phyloP scores from a whole-genome alignment of 2,797 vertebrate species.

The Manis crassicaudata region DNA sequence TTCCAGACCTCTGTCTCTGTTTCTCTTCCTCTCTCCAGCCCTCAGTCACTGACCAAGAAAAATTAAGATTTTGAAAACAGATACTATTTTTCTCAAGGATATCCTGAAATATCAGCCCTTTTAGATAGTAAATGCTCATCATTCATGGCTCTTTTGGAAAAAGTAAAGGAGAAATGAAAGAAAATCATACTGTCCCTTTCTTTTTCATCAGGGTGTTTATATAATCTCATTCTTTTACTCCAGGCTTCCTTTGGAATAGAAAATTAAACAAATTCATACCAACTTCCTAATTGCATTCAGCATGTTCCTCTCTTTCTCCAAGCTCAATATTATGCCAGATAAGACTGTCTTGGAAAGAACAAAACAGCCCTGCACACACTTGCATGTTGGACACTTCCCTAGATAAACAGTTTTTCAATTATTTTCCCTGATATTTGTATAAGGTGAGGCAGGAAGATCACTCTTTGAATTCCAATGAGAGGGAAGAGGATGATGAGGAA shows the following conservation, averaged over 20 bases:
- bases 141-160: not conserved
- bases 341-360: not conserved
- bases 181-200: not conserved
- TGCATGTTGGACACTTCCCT: not conserved
- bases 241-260: not conserved
- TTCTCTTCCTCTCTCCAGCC: not conserved
- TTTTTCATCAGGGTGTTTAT: not conserved
- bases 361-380: not conserved
- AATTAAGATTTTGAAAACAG: not conserved
- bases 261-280: not conserved
- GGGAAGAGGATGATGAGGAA: not conserved
- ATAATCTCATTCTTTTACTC: not conserved
- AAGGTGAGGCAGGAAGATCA: not conserved
- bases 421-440: not conserved
- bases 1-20: not conserved
- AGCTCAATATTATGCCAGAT: not conserved
- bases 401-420: not conserved
- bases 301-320: not conserved
- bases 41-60: not conserved
- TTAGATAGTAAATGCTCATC: not conserved
- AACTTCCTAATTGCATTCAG: not conserved
- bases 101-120: not conserved
- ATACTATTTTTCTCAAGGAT: not conserved
- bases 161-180: constrained; percentile 4
- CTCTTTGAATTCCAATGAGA: not conserved